Evolutionary conservation across 2,888 invertebrate genomes (phyloP).

Genomic region (Zaprionus obscuricornis): DNA sequence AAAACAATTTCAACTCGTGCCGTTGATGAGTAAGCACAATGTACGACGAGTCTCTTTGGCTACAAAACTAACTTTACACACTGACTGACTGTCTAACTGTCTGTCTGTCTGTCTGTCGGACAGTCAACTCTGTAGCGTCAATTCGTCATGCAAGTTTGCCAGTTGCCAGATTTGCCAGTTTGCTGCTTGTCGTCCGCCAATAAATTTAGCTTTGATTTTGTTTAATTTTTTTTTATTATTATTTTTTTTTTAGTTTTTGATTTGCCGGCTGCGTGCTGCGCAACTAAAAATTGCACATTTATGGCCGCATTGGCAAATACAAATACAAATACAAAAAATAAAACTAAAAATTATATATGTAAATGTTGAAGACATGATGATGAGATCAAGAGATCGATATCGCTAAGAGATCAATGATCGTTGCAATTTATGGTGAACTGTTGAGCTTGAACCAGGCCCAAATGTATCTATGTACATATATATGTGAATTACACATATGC

Average conservation of each 20-base stretch:
- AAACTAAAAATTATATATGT: conserved; percentile 28
- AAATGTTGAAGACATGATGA: conserved; percentile 36
- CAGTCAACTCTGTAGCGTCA: conserved; percentile 5
- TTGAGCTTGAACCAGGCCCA: no score
- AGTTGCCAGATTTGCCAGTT: no score
- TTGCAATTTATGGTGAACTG: no score
- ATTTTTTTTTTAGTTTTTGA: conserved; percentile 16
- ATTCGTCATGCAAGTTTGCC: not conserved
- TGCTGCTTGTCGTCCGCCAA: conserved; percentile 12
- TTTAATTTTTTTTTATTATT: conserved; percentile 30
- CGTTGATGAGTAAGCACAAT: conserved; percentile 67
- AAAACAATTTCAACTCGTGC: no score
- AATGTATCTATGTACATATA: no score
- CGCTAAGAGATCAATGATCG: no score
- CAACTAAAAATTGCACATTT: conserved; percentile 59
- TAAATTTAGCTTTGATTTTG: conserved; percentile 38
- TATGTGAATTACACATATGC: no score
- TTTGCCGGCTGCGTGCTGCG: conserved; percentile 42
- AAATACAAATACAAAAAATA: no score
- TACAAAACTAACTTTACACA: conserved; percentile 11
- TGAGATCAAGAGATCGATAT: conserved; percentile 24
- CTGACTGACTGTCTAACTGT: not conserved
- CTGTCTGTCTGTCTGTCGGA: conserved; percentile 5
- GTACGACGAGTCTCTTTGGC: conserved; percentile 25
- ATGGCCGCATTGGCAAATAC: conserved; percentile 56